These are phyloP conservation scores for Enteromius unitaeniatus DNA, from an alignment of 2,797 vertebrate species.

Conservation along the genomic window DNA sequence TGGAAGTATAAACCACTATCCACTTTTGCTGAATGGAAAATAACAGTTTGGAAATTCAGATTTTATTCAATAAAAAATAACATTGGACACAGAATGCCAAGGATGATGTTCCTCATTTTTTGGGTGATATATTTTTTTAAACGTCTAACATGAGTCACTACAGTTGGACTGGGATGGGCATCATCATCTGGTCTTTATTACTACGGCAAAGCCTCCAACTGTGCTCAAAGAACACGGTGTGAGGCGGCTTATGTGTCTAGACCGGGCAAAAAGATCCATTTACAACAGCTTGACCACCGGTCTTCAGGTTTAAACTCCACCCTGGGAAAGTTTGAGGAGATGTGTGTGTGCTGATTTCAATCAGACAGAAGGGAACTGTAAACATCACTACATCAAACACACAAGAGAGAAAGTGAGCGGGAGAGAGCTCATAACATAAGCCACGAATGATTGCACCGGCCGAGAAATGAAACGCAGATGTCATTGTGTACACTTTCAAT, in stretches of 20 bases:
- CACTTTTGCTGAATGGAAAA: conserved; percentile 6
- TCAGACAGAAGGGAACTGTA: conserved; percentile 33
- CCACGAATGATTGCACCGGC: conserved; percentile 53
- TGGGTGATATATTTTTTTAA: background rate
- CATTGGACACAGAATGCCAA: background rate
- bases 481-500: conserved; percentile 40
- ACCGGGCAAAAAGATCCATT: conserved; percentile 7
- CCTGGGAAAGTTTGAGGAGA: conserved; percentile 54
- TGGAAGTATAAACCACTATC: background rate
- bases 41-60: background rate
- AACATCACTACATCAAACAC: conserved; percentile 60
- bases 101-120: background rate
- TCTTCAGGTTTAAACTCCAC: conserved; percentile 36
- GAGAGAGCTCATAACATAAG: conserved; percentile 52
- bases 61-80: background rate
- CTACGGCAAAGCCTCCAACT: conserved; percentile 35
- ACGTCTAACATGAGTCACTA: background rate
- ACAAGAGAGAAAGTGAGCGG: background rate
- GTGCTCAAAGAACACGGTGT: conserved; percentile 32
- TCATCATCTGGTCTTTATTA: conserved; percentile 64
- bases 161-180: background rate
- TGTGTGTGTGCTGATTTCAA: conserved; percentile 12
- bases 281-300: conserved; percentile 48
- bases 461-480: conserved; percentile 64
- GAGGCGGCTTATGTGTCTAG: background rate